phyloP scores from a whole-genome alignment of 2,113 vertebrate species.

The Paradoxurus hermaphroditus region DNA sequence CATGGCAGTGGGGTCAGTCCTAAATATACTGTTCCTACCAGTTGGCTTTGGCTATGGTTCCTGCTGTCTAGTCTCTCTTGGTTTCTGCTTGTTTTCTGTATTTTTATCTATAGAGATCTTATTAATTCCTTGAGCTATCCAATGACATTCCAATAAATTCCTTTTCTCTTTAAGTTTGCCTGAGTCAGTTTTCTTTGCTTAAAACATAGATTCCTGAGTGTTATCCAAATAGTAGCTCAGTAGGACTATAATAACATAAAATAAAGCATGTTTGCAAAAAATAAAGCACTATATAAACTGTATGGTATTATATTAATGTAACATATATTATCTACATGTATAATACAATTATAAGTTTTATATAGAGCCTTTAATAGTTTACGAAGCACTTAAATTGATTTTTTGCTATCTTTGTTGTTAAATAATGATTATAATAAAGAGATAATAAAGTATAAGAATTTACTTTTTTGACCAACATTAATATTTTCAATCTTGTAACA shows the following conservation, averaged over 20 bases:
- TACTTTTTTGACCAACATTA: background rate
- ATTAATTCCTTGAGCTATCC: background rate
- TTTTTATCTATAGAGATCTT: background rate
- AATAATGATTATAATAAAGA: constrained; percentile 51
- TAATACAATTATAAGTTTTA: background rate
- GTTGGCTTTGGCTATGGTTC: background rate
- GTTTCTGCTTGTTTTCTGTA: background rate
- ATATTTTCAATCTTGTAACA: constrained; percentile 5
- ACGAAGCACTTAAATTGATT: constrained; percentile 26
- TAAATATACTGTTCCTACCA: background rate
- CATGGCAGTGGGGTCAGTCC: background rate
- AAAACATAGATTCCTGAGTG: background rate
- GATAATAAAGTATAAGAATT: constrained; percentile 33
- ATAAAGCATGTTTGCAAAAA: background rate
- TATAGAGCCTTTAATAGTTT: background rate
- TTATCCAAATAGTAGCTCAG: background rate
- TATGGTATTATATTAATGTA: background rate
- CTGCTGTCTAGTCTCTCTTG: background rate
- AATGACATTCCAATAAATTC: background rate
- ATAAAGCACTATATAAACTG: background rate
- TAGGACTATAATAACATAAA: background rate
- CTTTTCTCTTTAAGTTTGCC: background rate
- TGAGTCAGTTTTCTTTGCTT: background rate
- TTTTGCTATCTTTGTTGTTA: constrained; percentile 14
- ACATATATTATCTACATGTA: background rate